Conservation (phyloP, 2,113 vertebrate species). For the Spheniscus mendiculus region DNA sequence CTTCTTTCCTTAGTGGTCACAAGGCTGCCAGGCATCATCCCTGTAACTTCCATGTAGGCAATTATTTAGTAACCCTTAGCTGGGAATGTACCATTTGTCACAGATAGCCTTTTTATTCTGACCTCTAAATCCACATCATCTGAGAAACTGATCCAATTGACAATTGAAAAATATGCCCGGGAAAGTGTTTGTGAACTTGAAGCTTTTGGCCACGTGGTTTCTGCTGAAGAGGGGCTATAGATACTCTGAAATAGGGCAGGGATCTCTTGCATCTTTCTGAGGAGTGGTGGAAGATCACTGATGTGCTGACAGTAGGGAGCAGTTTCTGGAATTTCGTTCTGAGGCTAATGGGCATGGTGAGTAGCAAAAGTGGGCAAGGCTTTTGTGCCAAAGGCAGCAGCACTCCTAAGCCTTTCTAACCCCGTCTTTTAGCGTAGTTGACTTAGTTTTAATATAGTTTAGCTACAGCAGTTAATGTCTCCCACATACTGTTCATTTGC, state of each 20-base stretch:
- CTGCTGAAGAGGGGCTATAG: not conserved
- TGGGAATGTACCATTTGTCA: not conserved
- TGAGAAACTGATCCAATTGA: not conserved
- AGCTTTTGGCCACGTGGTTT: not conserved
- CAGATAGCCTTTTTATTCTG: not conserved
- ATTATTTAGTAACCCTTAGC: not conserved
- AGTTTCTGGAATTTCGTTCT: not conserved
- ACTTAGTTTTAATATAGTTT: not conserved
- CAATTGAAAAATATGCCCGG: not conserved
- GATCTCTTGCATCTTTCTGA: not conserved
- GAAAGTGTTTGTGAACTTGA: not conserved
- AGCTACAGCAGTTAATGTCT: not conserved
- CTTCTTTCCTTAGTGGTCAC: not conserved
- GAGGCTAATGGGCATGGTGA: not conserved
- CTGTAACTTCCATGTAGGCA: not conserved
- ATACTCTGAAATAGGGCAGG: not conserved
- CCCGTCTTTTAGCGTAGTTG: not conserved
- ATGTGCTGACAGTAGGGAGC: not conserved
- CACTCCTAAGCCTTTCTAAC: not conserved
- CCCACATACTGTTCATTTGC: not conserved
- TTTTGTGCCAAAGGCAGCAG: not conserved
- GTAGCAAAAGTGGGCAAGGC: not conserved
- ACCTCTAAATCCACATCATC: not conserved
- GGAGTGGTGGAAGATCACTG: not conserved
- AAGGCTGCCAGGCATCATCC: not conserved